Conservation (phyloP, 53 echinoderm and acorn worm genomes). For the Actinopyga echinites region DNA sequence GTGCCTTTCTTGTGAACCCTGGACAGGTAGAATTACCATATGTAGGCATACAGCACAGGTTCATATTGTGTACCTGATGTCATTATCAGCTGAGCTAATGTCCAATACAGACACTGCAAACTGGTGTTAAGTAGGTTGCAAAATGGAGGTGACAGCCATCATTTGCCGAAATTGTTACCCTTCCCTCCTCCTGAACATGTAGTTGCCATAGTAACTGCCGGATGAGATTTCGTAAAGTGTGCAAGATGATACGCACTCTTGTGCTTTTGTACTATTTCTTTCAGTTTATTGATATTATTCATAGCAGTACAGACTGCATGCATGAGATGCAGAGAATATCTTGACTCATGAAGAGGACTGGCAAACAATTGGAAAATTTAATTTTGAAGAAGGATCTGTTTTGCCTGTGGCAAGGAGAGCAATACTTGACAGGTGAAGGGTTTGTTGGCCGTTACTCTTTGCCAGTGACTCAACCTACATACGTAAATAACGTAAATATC, state of each 20-base stretch:
- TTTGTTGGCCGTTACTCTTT: conserved; percentile 29
- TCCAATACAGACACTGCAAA: not conserved
- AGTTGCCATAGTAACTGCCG: not conserved
- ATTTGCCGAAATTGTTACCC: conserved; percentile 11
- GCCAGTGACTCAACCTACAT: conserved; percentile 5
- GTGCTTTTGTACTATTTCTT: not conserved
- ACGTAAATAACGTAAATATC: too few relatives aligned
- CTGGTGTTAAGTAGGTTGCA: conserved; percentile 26
- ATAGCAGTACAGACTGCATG: conserved; percentile 20
- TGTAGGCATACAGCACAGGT: too few relatives aligned
- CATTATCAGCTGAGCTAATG: too few relatives aligned
- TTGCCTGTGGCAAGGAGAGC: not conserved
- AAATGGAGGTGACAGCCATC: conserved; percentile 24
- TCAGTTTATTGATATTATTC: conserved; percentile 32
- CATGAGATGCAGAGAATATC: not conserved
- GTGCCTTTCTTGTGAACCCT: too few relatives aligned
- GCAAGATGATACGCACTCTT: conserved; percentile 23
- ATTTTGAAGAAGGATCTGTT: conserved; percentile 29
- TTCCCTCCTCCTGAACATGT: conserved; percentile 24
- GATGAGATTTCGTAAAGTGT: conserved; percentile 19
- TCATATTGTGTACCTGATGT: too few relatives aligned
- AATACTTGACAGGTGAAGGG: not conserved
- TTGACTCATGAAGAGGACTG: not conserved
- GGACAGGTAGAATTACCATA: too few relatives aligned
- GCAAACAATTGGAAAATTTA: conserved; percentile 29